Percentiles rank a stretch among this genome's conserved stretches.
phyloP scores from a whole-genome alignment of 2,113 vertebrate genomes.

The Cervus canadensis region DNA sequence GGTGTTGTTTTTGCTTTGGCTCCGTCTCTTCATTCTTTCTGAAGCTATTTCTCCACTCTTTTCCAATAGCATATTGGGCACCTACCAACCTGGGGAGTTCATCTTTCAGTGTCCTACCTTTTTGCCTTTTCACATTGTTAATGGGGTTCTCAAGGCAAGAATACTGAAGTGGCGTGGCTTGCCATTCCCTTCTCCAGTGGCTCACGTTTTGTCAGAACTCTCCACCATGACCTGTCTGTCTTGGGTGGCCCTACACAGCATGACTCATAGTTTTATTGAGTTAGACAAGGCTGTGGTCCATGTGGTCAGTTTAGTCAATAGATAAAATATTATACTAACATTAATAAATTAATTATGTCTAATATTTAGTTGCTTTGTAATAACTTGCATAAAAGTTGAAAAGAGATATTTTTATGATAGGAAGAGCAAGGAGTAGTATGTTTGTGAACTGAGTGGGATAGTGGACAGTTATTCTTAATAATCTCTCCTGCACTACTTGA shows the following conservation, averaged over 20 bases:
- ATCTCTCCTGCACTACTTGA: neutral
- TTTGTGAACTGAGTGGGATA: neutral
- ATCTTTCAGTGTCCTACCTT: too few species aligned
- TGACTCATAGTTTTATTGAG: neutral
- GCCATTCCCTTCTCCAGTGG: too few species aligned
- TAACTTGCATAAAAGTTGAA: neutral
- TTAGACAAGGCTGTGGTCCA: neutral
- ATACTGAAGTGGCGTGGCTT: too few species aligned
- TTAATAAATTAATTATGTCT: neutral
- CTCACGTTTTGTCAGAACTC: too few species aligned
- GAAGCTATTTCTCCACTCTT: neutral
- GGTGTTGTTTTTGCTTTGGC: neutral
- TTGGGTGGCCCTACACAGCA: neutral
- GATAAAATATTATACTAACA: neutral
- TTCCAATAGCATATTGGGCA: neutral
- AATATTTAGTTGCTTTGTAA: neutral
- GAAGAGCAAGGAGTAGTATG: neutral
- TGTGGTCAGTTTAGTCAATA: neutral
- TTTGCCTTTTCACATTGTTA: too few species aligned
- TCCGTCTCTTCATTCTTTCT: neutral
- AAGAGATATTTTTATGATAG: neutral
- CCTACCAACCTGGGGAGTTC: too few species aligned
- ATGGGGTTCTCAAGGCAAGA: too few species aligned
- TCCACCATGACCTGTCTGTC: too few species aligned
- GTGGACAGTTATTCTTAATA: neutral